Base-by-base conservation (phyloP, 2,797 vertebrate genomes). In the Antrozous pallidus region DNA sequence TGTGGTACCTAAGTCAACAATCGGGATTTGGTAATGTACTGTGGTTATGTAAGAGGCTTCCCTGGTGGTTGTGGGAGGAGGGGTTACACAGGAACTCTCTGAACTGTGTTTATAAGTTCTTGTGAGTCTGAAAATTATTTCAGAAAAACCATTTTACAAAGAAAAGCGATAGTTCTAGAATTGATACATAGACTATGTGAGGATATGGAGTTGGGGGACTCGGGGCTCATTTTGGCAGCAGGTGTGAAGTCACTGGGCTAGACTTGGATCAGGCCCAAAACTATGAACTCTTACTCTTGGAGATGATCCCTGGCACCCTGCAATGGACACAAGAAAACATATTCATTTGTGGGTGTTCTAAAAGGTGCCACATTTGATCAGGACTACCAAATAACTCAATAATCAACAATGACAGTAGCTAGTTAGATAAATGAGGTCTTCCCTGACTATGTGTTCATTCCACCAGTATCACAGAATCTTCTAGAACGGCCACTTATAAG, bases 1-100 rank as follows among this genome's bases (percentile, higher is more conserved):
- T 17, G 33, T 49, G 3, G 6, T 0, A 3, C 47, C 11, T 0
- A 58, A 17, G 31, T 24, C 7, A 4, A 3, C 6, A 10, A 31
- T 36, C 17, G 38, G 51, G 45, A 24, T 75, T 10, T 9, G 45
- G 6, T 31, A 20, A 20, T 1, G 18, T 5, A 3, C 9, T 13
- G 0, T 0, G 12, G 16, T 49, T 45, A 24, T 0, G 2, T 6
- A 8, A 45, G n/a, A 28, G 20, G 3, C 8, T 14, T 20, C 26
- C 45, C 18, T 10, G 5, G 49, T 51, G 17, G 5, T 51, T 5
- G 49, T 17, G 49, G 6, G 18, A 9, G 24, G 42, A 42, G 42
- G 42, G 20, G 24, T 2, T 13, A 26, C 10, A 8, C 0, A 1
- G 73, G 24, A 61, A 58, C 36, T 40, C 22, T 61, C 40, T 17